Conservation (phyloP, 2,888 invertebrate species). For the Empis livida region DNA sequence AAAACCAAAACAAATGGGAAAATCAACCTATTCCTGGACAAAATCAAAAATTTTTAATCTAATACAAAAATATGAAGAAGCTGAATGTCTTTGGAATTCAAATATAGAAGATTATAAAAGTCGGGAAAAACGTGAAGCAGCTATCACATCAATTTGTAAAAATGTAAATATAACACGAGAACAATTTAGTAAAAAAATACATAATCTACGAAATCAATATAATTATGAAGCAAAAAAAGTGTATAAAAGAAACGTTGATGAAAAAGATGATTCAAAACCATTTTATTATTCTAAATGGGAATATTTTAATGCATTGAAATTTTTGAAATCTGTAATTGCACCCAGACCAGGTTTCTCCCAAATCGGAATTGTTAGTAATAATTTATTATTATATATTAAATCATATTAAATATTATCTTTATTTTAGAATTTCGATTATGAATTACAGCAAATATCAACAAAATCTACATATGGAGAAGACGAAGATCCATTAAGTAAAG, state of each 20-base stretch:
- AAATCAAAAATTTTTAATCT: slow-evolving; percentile 26
- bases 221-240: slow-evolving; percentile 32
- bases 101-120: slow-evolving; percentile 28
- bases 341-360: slow-evolving; percentile 21
- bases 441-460: no score
- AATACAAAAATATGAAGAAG: slow-evolving; percentile 25
- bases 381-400: no score
- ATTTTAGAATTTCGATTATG: no score
- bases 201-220: slow-evolving; percentile 33
- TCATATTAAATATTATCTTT: no score
- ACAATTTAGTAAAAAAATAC: slow-evolving; percentile 31
- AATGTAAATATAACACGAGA: slow-evolving; percentile 23
- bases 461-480: no score
- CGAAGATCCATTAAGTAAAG: no score
- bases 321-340: slow-evolving; percentile 26
- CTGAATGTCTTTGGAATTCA: slow-evolving; percentile 33
- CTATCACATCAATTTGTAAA: slow-evolving; percentile 25
- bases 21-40: slow-evolving; percentile 19
- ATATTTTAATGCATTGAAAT: slow-evolving; percentile 30
- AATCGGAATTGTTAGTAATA: background rate
- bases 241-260: slow-evolving; percentile 23
- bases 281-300: slow-evolving; percentile 27
- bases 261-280: slow-evolving; percentile 11
- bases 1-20: no score
- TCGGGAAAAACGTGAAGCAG: slow-evolving; percentile 24